phyloP scores from a whole-genome alignment of 2,888 invertebrate species.

The Cybosia mesomella region DNA sequence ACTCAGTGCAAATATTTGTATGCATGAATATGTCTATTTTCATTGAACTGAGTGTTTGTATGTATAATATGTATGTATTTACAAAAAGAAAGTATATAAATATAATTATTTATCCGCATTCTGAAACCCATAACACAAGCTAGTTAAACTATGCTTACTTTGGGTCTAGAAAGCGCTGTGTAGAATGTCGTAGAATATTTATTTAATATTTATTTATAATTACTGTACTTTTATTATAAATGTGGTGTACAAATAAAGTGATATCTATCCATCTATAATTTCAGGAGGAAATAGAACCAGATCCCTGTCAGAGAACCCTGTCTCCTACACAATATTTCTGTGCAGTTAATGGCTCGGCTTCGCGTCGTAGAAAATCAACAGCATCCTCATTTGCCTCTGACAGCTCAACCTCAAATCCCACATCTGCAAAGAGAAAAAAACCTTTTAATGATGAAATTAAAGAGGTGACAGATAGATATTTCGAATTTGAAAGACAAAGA shows the following conservation, averaged over 20 bases:
- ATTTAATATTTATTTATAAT: too few species aligned
- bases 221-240: too few species aligned
- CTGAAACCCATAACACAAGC: too few species aligned
- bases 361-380: conserved; percentile 20
- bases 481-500: conserved; percentile 46
- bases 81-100: too few species aligned
- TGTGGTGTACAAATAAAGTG: not conserved
- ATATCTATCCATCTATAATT: not conserved
- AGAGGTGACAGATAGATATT: conserved; percentile 40
- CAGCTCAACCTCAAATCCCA: conserved; percentile 16
- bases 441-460: conserved; percentile 21
- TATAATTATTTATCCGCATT: too few species aligned
- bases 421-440: conserved; percentile 28
- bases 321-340: conserved; percentile 19
- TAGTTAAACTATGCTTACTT: too few species aligned
- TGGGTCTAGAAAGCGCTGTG: too few species aligned
- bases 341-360: not conserved
- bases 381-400: conserved; percentile 14
- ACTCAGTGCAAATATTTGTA: too few species aligned
- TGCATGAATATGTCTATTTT: too few species aligned
- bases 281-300: conserved; percentile 15
- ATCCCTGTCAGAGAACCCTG: conserved; percentile 10
- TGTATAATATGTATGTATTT: too few species aligned
- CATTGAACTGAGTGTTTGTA: too few species aligned
- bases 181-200: too few species aligned